Base-by-base conservation (phyloP, 2,797 vertebrate species). In the Salarias fasciatus region DNA sequence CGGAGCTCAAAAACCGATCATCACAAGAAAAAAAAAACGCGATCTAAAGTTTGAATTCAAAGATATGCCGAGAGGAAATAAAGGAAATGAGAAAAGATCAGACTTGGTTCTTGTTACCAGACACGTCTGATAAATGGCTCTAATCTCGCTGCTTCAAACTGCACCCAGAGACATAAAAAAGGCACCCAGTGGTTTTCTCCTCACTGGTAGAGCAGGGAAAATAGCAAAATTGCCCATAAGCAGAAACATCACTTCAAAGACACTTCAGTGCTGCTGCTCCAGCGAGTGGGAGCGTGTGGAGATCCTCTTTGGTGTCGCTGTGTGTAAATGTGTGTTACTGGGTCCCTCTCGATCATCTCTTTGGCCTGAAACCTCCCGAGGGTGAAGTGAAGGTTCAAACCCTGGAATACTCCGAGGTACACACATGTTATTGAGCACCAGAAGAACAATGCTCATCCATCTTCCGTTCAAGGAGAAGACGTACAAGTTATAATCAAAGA, bases 171-270 rank as follows among this genome's bases (percentile, higher is more conserved):
- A 48, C 53, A 54, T 14, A 64, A 48, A 73, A 54, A 46, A 40
- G 2, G n/a, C 45, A 40, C n/a, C 30, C 29, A 53, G 38, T 24
- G 6, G 14, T 48, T 70, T 69, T 35, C 0, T 33, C 53, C 63
- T 74, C 38, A 41, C 38, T 63, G 51, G 36, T 24, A 60, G 41
- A 5, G 33, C 2, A 45, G 52, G 56, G 67, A 77, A 73, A 71
- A 69, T 45, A 35, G 38, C 43, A 52, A 58, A 75, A 82, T 58
- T 57, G 45, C 45, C 63, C 45, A 63, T 44, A 46, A 70, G 46
- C 51, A 69, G 47, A 78, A 69, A 70, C 18, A 70, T 59, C 56
- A 53, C 56, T 79, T 82, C 69, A 75, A 63, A 77, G 72, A 53
- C 54, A 24, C 74, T 72, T 57, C 14, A 72, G 36, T 46, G 51